Base-by-base conservation (phyloP, 2,113 vertebrate genomes). In the Corythoichthys haematopterus region DNA sequence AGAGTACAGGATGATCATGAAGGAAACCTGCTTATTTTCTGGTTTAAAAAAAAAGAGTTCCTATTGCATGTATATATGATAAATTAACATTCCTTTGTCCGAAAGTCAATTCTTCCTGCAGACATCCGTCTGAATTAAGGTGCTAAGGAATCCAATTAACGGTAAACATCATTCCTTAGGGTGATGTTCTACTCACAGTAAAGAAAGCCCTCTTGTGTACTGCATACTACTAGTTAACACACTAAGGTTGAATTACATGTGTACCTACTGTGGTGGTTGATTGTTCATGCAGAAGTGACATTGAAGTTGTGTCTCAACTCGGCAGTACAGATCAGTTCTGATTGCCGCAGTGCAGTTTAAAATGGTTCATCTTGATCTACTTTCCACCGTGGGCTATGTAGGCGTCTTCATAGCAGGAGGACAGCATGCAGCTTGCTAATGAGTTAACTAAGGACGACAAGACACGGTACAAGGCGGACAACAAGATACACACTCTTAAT, bases 101-200 rank as follows among this genome's bases (percentile, higher is more conserved):
- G 2, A 33, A 12, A 46, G 20, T 28, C 1, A 3, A 46, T 62
- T 28, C 20, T 6, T 33, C 11, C 45, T 46, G 20, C 60, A 46
- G 40, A 7, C 28, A 7, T 33, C 33, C 2, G 2, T 33, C 4
- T 65, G 46, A 56, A 38, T 68, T 55, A 62, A 46, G 59, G 68
- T 71, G 66, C 13, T 66, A 36, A 38, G 40, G 20, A 64, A 67
- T 69, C 52, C 47, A 68, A 53, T 80, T 63, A 71, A 61, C 37
- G 47, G 52, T 72, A 72, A 74, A 63, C 51, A 38, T 57, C 8
- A 80, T 68, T 71, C 64, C 36, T 64, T n/a, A 1, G 65, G 51
- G 73, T 8, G 38, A 43, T 65, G 35, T 50, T 48, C 15, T 40
- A 58, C 56, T 45, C 64, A 64, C 43, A 75, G 69, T 40, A 40